phyloP scores from a whole-genome alignment of 2,113 vertebrate species.

The Leuciscus idus region DNA sequence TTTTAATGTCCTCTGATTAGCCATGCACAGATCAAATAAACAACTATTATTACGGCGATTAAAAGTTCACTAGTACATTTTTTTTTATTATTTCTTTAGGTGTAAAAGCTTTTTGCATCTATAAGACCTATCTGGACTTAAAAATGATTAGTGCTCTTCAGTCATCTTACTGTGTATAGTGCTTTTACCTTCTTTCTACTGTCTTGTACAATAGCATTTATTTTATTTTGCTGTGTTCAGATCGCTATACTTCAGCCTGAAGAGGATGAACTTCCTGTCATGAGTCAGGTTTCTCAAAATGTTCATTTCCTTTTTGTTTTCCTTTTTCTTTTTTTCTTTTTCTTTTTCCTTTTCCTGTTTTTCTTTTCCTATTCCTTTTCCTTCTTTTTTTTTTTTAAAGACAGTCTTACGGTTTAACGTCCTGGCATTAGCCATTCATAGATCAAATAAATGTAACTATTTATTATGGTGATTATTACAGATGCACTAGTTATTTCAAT shows the following conservation, averaged over 20 bases:
- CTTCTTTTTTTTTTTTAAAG: background rate
- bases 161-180: background rate
- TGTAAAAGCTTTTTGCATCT: background rate
- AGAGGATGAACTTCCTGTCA: background rate
- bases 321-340: background rate
- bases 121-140: background rate
- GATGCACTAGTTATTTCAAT: background rate
- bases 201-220: background rate
- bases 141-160: background rate
- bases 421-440: background rate
- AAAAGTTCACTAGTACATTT: background rate
- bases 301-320: background rate
- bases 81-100: background rate
- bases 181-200: background rate
- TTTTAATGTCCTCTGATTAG: background rate
- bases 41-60: background rate
- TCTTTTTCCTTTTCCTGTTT: background rate
- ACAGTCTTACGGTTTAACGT: background rate
- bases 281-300: background rate
- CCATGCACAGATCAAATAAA: background rate
- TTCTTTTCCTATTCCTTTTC: too few species aligned
- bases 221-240: background rate
- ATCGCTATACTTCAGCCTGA: background rate
- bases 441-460: background rate
- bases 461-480: background rate